Evolutionary conservation across 1,140 invertebrate species (phyloP), one percentile per base, ranked within the genome.

Genomic region (Drosophila suzukii): DNA sequence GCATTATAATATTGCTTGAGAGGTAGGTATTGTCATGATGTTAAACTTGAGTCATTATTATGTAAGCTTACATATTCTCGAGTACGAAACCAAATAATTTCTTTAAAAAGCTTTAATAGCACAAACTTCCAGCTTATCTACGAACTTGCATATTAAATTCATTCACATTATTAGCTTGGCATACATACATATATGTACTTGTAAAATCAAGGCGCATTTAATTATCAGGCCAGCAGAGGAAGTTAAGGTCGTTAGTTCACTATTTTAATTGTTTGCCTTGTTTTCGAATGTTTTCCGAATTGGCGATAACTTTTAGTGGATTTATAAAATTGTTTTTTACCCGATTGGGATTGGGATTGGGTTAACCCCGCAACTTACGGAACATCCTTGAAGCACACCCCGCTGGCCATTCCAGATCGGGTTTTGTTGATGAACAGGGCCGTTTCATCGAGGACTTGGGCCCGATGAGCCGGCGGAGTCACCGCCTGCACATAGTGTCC

Each of bases 341-440:
- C 13, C 20, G 60, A 34, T 53, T 43, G 39, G 32, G 34, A n/a
- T 15, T 34, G n/a, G 39, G 47, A 15, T 38, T 41, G 30, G 36
- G 4, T 43, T 15, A 17, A 15, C 20, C 20, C 20, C 20, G 20
- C 20, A 1, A 36, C 94, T 93, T 92, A 94, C 94, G 93, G 93
- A 4, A 94, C 93, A 93, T 94, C 94, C 43, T 92, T 93, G 59
- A 93, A 94, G 67, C 94, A 94, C 2, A 94, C 92, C 30, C 94
- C 94, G 57, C 81, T 90, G 49, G 91, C 91, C 81, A 92, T 92
- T 5, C 59, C 57, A 8, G 90, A 78, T 11, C 90, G 59, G 7
- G 91, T 92, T 47, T 88, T 84, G 46, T 92, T 92, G 39, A 92
- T 83, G 39, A 92, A 92, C 50, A 90, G 62, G 7, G 88, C 88